These are phyloP conservation scores for Sycophila texana DNA, from an alignment of 2,888 invertebrate species.

Conservation along the genomic window DNA sequence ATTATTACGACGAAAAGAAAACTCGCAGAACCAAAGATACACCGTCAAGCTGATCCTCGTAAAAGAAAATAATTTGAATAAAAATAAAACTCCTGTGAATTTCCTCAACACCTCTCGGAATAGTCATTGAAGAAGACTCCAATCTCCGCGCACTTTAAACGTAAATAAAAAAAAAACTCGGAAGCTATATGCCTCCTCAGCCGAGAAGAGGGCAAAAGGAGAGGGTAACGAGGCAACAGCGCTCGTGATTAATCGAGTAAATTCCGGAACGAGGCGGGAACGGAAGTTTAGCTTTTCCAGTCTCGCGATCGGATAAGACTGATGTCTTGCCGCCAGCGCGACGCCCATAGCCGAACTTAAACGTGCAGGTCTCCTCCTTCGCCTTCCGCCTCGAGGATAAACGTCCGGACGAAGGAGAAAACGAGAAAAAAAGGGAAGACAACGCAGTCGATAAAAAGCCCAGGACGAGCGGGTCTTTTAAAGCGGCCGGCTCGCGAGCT, in stretches of 20 bases:
- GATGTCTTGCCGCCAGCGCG: not conserved
- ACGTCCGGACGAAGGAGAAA: not conserved
- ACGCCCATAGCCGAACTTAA: not conserved
- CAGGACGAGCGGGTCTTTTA: not conserved
- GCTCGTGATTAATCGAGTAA: slow-evolving; percentile 3
- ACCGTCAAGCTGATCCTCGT: no score
- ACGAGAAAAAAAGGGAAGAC: not conserved
- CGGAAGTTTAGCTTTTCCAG: not conserved
- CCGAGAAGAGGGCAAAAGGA: not conserved
- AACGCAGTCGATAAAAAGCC: not conserved
- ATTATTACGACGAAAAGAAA: no score
- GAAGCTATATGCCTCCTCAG: not conserved
- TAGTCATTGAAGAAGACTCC: no score
- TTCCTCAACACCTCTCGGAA: no score
- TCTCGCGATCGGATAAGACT: not conserved
- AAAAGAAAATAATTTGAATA: no score
- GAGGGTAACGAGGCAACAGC: not conserved
- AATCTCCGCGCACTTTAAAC: no score
- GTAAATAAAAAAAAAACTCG: not conserved
- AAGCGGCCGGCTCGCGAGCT: not conserved
- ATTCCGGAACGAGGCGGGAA: not conserved
- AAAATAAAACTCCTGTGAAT: no score
- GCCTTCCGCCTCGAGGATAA: not conserved
- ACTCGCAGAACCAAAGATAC: no score
- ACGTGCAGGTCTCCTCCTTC: not conserved